Evolutionary conservation across 2,113 vertebrate species (phyloP).

Genomic region (Zosterops borbonicus): DNA sequence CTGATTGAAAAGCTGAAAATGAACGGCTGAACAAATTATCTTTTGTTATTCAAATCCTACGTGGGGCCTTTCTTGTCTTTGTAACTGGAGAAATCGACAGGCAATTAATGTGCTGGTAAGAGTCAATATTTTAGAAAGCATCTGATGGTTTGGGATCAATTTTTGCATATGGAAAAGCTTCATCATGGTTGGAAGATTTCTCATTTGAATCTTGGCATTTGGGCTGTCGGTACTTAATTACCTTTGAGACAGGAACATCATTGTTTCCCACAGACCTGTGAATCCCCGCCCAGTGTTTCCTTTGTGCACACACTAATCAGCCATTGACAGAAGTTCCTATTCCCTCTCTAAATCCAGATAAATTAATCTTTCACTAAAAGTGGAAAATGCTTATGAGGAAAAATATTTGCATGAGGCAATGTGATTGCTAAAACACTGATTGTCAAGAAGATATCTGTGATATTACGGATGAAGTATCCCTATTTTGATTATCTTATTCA

Average conservation of each 20-base stretch:
- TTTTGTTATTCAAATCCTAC: neutral
- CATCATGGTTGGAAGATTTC: neutral
- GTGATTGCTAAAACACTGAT: conserved; percentile 50
- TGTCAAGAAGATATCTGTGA: conserved; percentile 53
- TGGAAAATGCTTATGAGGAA: conserved; percentile 32
- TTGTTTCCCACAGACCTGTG: neutral
- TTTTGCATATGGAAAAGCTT: neutral
- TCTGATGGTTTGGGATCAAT: neutral
- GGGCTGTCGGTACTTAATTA: neutral
- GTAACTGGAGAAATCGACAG: neutral
- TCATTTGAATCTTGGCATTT: neutral
- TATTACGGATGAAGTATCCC: neutral
- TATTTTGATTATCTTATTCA: conserved; percentile 71
- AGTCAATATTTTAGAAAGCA: neutral
- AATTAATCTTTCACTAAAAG: conserved; percentile 27
- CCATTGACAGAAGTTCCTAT: neutral
- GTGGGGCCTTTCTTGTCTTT: neutral
- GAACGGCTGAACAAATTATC: neutral
- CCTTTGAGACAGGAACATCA: neutral
- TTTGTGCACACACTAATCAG: neutral
- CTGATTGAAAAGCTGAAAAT: neutral
- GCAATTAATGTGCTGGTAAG: neutral
- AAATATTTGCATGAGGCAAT: conserved; percentile 41
- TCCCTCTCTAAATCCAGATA: conserved; percentile 35
- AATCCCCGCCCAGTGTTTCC: neutral